Base-by-base conservation (phyloP, 2,113 vertebrate genomes). In the Pogonocichla stellata region DNA sequence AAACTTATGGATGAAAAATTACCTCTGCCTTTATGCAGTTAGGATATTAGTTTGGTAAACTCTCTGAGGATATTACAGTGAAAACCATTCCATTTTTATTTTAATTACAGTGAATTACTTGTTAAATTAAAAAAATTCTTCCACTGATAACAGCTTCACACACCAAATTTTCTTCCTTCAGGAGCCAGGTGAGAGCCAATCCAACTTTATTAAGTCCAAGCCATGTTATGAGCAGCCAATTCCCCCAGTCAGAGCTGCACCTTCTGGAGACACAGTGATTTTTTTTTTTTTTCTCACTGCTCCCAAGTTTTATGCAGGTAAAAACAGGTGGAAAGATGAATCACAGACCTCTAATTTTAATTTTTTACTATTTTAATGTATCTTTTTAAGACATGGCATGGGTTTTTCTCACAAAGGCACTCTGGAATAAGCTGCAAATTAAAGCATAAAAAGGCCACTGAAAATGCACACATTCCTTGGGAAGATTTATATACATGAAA, bases 11-110 rank as follows among this genome's bases (percentile, higher is more conserved):
- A 94, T 95, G 94, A 93, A 97, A 97, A 95, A 91, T 95, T 92
- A 91, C 74, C 57, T 96, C 64, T 62, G 90, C 88, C 65, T 97
- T 94, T 86, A 92, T 56, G 73, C 38, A 91, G 90, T 62, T 92
- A 58, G 13, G n/a, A 19, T 93, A 61, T 85, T 91, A 78, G 83
- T 90, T 95, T 94, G 78, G 86, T 96, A 96, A 98, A 96, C 73
- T 95, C 91, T 96, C 92, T 72, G 56, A 89, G 80, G 92, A 95
- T 66, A 72, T 62, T 66, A 73, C 82, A 89, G 51, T 62, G 62
- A 97, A 97, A 98, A 85, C n/a, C 80, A 93, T 96, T 97, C 97
- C 57, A 93, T 97, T 98, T 97, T 94, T 80, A 96, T 92, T 97
- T 97, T 97, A 97, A 98, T 97, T 97, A 96, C 86, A 97, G 88